Evolutionary conservation across 2,888 invertebrate genomes (phyloP), one percentile per base, ranked within the genome.

Genomic region (Limenitis arthemis): DNA sequence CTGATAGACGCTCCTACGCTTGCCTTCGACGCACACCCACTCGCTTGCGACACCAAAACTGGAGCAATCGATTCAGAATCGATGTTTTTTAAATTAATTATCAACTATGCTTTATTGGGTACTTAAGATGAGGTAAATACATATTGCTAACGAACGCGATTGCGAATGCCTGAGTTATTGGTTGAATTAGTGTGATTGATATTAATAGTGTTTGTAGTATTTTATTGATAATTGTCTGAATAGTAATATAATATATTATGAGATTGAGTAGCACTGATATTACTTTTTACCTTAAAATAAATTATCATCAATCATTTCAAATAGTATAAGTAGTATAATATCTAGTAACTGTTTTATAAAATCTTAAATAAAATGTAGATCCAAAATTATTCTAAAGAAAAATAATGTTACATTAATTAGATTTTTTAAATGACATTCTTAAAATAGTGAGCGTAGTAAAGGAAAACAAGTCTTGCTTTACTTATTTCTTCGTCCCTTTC

Each of bases 1-100:
- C n/a, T n/a, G n/a, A n/a, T n/a, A n/a, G n/a, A n/a, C n/a, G 75
- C 78, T 75, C 79, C 80, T 78, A 79, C 80, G 77, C 79, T 71
- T 67, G 64, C 66, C 66, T 65, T 71, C 75, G 70, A 68, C 69
- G 70, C 68, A 75, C 81, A 73, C 80, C 81, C 75, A 80, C 80
- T 56, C 58, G 47, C 71, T 81, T 80, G 73, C 81, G 76, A 76
- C 80, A 80, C 70, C 75, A 68, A 68, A 82, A 76, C 79, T 81
- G 64, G 82, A 80, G 76, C 80, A 77, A 69, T 76, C 68, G 73
- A 75, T 76, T 52, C 56, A 51, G 54, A 55, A 59, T 62, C 66
- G 64, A 66, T 63, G 64, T 64, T 71, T 77, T 73, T 75, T 75
- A 69, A 70, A 69, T 69, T 70, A 75, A 77, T 75, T 72, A 74